Conservation (phyloP, 2,888 invertebrate genomes). For the Coleophora flavipennella region DNA sequence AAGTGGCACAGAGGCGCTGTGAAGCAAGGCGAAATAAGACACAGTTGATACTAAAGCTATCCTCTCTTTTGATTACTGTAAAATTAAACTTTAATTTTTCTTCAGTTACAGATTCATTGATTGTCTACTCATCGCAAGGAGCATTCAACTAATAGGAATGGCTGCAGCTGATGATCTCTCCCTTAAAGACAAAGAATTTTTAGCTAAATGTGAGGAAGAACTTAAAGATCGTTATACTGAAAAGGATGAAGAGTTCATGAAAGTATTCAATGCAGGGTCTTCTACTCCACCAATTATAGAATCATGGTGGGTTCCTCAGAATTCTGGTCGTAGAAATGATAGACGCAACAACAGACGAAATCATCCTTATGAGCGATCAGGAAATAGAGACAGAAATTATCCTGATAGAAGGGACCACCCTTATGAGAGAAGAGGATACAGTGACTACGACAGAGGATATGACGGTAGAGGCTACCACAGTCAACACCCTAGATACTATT, state of each 20-base stretch:
- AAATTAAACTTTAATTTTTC: constrained; percentile 12
- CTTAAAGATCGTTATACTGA: constrained; percentile 75
- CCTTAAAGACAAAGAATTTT: constrained; percentile 71
- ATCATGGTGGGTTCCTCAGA: constrained; percentile 60
- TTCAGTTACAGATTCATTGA: constrained; percentile 39
- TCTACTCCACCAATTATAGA: constrained; percentile 74
- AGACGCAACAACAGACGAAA: constrained; percentile 32
- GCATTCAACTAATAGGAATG: constrained; percentile 22
- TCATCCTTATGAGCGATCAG: constrained; percentile 28
- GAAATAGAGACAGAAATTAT: constrained; percentile 21
- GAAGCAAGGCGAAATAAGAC: too few relatives aligned
- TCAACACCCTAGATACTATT: constrained; percentile 25
- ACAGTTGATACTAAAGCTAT: too few relatives aligned
- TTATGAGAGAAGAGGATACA: constrained; percentile 21
- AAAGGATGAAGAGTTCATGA: constrained; percentile 75
- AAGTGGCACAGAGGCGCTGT: too few relatives aligned
- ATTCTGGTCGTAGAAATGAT: constrained; percentile 38
- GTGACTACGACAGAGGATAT: constrained; percentile 23
- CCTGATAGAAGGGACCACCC: constrained; percentile 18
- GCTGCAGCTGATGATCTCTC: constrained; percentile 44
- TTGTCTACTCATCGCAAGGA: constrained; percentile 20
- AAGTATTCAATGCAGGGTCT: constrained; percentile 45
- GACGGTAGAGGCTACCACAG: constrained; percentile 18
- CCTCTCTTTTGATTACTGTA: constrained; percentile 7
- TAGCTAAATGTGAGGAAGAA: constrained; percentile 75